Evolutionary conservation across 2,797 vertebrate species (phyloP).

Genomic region (Macropus fuliginosus): DNA sequence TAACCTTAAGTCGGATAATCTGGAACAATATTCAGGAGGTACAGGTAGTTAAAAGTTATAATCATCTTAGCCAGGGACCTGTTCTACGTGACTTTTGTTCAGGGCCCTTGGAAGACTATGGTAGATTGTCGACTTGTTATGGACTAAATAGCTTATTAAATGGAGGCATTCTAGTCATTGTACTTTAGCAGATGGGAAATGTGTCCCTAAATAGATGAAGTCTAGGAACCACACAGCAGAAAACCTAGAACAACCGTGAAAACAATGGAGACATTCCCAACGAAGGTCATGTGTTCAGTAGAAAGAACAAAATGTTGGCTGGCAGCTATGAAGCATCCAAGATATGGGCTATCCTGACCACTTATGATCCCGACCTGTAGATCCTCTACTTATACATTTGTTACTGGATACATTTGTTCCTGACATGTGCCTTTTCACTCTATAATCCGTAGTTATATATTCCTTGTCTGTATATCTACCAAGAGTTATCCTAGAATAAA

Average conservation of each 20-base stretch:
- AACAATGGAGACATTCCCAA: background rate
- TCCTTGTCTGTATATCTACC: background rate
- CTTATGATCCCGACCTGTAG: background rate
- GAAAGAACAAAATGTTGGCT: background rate
- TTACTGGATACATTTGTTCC: background rate
- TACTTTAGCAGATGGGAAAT: background rate
- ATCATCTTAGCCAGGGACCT: background rate
- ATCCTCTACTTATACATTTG: background rate
- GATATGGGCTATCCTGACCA: background rate
- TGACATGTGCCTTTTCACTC: background rate
- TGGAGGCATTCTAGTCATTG: background rate
- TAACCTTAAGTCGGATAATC: background rate
- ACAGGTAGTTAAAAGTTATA: background rate
- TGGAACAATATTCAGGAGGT: background rate
- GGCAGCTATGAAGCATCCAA: background rate
- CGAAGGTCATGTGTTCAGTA: background rate
- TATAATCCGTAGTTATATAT: background rate
- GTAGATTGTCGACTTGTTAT: background rate
- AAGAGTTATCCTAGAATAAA: background rate
- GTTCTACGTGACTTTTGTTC: background rate
- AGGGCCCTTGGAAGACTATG: background rate
- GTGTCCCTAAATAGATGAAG: background rate
- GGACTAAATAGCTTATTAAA: background rate
- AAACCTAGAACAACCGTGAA: background rate
- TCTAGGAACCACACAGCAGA: background rate